Conservation (phyloP, 1,140 invertebrate species). For the Heliconius nattereri region DNA sequence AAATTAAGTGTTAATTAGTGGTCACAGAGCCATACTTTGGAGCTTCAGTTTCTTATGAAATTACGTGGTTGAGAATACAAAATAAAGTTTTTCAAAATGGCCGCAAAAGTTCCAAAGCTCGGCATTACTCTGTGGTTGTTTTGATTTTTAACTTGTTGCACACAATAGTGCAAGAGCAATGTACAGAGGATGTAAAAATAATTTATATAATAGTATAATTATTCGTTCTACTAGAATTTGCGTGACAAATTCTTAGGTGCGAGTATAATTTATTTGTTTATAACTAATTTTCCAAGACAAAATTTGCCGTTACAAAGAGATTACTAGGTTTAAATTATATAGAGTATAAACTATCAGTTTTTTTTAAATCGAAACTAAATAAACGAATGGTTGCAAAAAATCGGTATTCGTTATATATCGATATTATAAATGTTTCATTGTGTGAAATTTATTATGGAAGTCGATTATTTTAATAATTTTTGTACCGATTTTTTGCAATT, state of each 20-base stretch:
- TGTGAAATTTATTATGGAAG: background rate
- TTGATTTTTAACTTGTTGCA: slow-evolving; percentile 31
- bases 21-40: slow-evolving; percentile 16
- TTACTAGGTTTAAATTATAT: slow-evolving; percentile 52
- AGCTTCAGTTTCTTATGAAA: slow-evolving; percentile 21
- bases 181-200: slow-evolving; percentile 48
- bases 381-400: slow-evolving; percentile 2
- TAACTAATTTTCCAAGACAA: slow-evolving; percentile 15
- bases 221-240: slow-evolving; percentile 26
- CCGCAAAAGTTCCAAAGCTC: background rate
- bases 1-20: slow-evolving; percentile 37
- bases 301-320: slow-evolving; percentile 51
- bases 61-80: background rate
- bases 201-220: slow-evolving; percentile 44
- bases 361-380: slow-evolving; percentile 1
- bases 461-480: background rate
- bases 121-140: slow-evolving; percentile 4
- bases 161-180: slow-evolving; percentile 37
- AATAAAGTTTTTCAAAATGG: slow-evolving; percentile 5
- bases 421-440: background rate
- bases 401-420: background rate
- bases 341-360: slow-evolving; percentile 6
- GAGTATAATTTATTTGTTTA: slow-evolving; percentile 28
- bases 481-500: slow-evolving; percentile 20
- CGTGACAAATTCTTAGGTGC: slow-evolving; percentile 35